A percentile compares a stretch with the other conserved stretches of the same genome.
Conservation (phyloP, 2,888 invertebrate genomes). For the Neoascia interrupta region DNA sequence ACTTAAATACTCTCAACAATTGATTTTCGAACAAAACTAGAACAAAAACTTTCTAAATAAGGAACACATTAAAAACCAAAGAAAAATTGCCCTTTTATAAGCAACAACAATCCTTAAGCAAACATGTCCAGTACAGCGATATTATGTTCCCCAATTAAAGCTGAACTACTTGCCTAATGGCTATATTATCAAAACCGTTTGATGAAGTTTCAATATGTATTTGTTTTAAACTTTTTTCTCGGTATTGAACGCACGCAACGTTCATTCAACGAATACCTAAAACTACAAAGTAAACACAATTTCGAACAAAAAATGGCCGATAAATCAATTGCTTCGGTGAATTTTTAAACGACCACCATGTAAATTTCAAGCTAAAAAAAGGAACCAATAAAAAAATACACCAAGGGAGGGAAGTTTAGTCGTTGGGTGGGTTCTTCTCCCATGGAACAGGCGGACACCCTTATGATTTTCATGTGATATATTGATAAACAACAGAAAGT, state of each 20-base stretch:
- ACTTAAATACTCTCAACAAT: too few relatives aligned
- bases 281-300: too few relatives aligned
- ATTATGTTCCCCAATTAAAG: too few relatives aligned
- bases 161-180: neutral
- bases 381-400: too few relatives aligned
- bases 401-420: neutral
- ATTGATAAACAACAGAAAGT: conserved; percentile 26
- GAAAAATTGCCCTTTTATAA: too few relatives aligned
- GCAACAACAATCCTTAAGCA: too few relatives aligned
- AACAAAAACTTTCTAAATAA: too few relatives aligned
- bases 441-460: conserved; percentile 36
- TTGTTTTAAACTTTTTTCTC: neutral
- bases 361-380: too few relatives aligned
- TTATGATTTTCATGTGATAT: conserved; percentile 43
- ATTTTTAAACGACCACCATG: conserved; percentile 7
- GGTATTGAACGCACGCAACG: neutral
- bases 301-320: conserved; percentile 1
- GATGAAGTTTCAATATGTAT: neutral
- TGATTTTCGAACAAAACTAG: too few relatives aligned
- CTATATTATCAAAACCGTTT: neutral
- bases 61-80: too few relatives aligned
- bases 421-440: conserved; percentile 7
- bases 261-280: too few relatives aligned
- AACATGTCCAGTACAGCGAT: too few relatives aligned
- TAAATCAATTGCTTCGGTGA: conserved; percentile 35